A percentile compares a stretch with the other conserved stretches of the same genome.
Conservation (phyloP, 2,888 invertebrate genomes). For the Gisinianus flammeolus region DNA sequence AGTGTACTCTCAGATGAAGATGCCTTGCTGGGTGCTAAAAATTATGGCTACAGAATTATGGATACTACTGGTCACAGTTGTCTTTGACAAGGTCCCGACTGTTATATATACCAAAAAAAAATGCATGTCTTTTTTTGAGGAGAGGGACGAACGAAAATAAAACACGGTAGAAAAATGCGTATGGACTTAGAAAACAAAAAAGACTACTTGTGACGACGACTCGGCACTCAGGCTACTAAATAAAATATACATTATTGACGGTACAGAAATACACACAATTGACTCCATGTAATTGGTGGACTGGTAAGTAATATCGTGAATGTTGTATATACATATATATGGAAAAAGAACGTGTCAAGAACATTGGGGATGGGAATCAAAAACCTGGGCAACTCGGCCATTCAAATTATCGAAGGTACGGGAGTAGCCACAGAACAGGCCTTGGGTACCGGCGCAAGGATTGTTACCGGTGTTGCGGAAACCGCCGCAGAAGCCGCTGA, state of each 20-base stretch:
- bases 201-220: neutral
- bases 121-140: too few species aligned
- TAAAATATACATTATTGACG: constrained; percentile 1
- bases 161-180: too few species aligned
- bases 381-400: constrained; percentile 58
- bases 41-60: neutral
- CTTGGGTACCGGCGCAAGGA: constrained; percentile 58
- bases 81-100: neutral
- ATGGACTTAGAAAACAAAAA: neutral
- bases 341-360: constrained; percentile 56
- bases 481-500: constrained; percentile 59
- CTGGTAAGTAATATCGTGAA: constrained; percentile 42
- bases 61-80: neutral
- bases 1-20: neutral
- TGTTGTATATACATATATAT: constrained; percentile 19
- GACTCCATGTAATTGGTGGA: constrained; percentile 19
- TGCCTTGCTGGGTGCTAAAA: neutral
- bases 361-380: constrained; percentile 58
- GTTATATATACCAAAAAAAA: neutral
- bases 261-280: neutral
- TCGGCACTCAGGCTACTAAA: neutral
- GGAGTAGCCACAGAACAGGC: constrained; percentile 59
- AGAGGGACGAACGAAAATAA: neutral
- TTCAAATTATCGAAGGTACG: constrained; percentile 59
- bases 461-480: constrained; percentile 58